Percentiles rank a stretch among this genome's conserved stretches.
Conservation (phyloP, 2,113 vertebrate species). For the Megalops atlanticus region DNA sequence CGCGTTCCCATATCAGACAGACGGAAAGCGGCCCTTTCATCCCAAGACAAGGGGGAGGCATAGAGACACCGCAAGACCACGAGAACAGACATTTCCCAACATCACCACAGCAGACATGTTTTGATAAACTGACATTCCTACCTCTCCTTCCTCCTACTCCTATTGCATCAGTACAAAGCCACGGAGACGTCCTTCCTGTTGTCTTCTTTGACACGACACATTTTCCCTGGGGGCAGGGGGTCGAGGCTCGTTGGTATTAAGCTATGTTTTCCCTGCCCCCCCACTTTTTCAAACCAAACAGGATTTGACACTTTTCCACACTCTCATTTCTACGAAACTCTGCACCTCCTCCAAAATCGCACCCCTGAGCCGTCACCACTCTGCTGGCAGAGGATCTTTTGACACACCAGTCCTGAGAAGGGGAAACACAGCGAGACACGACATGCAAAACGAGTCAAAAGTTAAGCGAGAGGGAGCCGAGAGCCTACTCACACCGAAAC, state of each 20-base stretch:
- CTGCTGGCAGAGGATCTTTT: slow-evolving; percentile 40
- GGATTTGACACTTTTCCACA: slow-evolving; percentile 50
- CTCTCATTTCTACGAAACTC: slow-evolving; percentile 25
- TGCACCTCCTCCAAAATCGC: slow-evolving; percentile 20
- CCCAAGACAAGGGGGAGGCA: slow-evolving; percentile 42
- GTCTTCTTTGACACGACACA: slow-evolving; percentile 46
- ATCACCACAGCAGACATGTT: slow-evolving; percentile 33
- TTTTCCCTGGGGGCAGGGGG: slow-evolving; percentile 37
- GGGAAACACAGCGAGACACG: slow-evolving; percentile 37
- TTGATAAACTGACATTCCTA: slow-evolving; percentile 41
- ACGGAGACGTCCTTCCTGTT: slow-evolving; percentile 43
- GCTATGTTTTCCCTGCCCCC: slow-evolving; percentile 60
- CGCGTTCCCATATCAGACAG: slow-evolving; percentile 50
- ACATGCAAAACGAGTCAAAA: slow-evolving; percentile 49
- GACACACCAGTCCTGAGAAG: slow-evolving; percentile 52
- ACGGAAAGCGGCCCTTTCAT: slow-evolving; percentile 41
- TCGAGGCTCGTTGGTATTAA: slow-evolving; percentile 52
- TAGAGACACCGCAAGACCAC: slow-evolving; percentile 31
- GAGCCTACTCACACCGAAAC: slow-evolving; percentile 29
- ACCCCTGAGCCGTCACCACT: slow-evolving; percentile 43
- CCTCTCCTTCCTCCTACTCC: slow-evolving; percentile 46
- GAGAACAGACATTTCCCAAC: slow-evolving; percentile 33
- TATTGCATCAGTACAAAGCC: slow-evolving; percentile 48
- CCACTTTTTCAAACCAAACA: slow-evolving; percentile 31
- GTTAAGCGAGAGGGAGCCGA: slow-evolving; percentile 42